Evolutionary conservation across 2,797 vertebrate genomes (phyloP).

Genomic region (Trachurus trachurus): DNA sequence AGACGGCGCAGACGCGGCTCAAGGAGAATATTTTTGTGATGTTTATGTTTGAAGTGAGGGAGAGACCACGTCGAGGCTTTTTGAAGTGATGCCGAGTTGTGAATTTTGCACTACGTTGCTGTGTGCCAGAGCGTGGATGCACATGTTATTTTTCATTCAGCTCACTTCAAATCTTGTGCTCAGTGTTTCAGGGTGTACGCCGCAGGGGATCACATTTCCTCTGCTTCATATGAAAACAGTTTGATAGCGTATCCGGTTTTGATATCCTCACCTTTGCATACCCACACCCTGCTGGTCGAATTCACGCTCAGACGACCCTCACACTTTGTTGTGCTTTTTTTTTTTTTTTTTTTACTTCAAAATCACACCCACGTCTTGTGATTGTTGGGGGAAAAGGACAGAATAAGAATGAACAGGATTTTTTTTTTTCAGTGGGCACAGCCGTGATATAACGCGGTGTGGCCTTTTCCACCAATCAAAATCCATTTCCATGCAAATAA

Average conservation of each 20-base stretch:
- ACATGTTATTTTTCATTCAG: constrained; percentile 56
- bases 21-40: constrained; percentile 53
- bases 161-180: constrained; percentile 59
- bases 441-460: constrained; percentile 9
- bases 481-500: constrained; percentile 76
- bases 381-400: constrained; percentile 11
- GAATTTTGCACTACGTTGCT: constrained; percentile 34
- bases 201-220: constrained; percentile 39
- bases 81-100: constrained; percentile 52
- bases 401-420: constrained; percentile 23
- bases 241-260: constrained; percentile 55
- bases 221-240: constrained; percentile 47
- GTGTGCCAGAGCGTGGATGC: constrained; percentile 41
- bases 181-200: constrained; percentile 38
- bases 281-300: constrained; percentile 8
- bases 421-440: constrained; percentile 24
- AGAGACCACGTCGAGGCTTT: constrained; percentile 47
- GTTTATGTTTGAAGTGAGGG: constrained; percentile 52
- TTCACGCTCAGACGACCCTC: constrained; percentile 12
- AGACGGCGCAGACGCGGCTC: constrained; percentile 36
- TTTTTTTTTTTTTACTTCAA: constrained; percentile 23
- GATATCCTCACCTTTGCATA: constrained; percentile 52
- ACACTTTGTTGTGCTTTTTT: constrained; percentile 10
- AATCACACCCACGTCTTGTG: constrained; percentile 40
- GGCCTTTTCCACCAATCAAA: constrained; percentile 63